These are phyloP conservation scores for Oscheius sp. DNA, from an alignment of 2,888 invertebrate species.

Conservation along the genomic window DNA sequence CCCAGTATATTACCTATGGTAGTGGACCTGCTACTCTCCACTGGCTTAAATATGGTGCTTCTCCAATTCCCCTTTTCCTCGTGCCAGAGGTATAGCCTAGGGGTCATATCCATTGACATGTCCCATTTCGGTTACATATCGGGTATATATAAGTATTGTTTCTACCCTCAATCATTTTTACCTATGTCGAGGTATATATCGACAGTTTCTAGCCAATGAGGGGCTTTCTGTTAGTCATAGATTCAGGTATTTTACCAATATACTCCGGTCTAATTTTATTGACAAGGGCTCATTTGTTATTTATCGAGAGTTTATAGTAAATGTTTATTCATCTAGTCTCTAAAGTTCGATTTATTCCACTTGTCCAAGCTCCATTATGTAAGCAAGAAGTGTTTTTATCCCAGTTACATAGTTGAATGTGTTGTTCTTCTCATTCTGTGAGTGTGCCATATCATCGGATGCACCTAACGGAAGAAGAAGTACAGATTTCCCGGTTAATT, in stretches of 20 bases:
- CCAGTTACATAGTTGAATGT: conserved; percentile 65
- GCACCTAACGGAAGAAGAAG: conserved; percentile 92
- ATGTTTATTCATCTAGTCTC: conserved; percentile 13
- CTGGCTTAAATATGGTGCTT: conserved; percentile 43
- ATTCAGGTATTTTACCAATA: conserved; percentile 8
- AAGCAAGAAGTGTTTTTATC: conserved; percentile 65
- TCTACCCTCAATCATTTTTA: conserved; percentile 4
- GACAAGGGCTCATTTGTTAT: conserved; percentile 3
- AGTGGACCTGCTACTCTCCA: conserved; percentile 16
- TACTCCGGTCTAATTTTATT: conserved; percentile 8
- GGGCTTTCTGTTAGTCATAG: conserved; percentile 18
- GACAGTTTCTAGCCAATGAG: conserved; percentile 4
- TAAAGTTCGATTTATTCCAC: conserved; percentile 17
- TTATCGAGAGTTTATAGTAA: conserved; percentile 19
- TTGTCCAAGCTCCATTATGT: conserved; percentile 61
- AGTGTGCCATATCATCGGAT: conserved; percentile 96
- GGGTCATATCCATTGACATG: conserved; percentile 29
- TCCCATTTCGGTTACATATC: conserved; percentile 19
- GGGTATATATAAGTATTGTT: conserved; percentile 26
- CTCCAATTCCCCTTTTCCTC: conserved; percentile 42
- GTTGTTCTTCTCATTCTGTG: conserved; percentile 96
- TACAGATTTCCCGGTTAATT: conserved; percentile 81
- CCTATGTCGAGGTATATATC: conserved; percentile 13
- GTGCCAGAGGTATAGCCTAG: conserved; percentile 42
- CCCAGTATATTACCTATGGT: conserved; percentile 14